Evolutionary conservation across 2,888 invertebrate species (phyloP).

Genomic region (Agrochola circellaris): DNA sequence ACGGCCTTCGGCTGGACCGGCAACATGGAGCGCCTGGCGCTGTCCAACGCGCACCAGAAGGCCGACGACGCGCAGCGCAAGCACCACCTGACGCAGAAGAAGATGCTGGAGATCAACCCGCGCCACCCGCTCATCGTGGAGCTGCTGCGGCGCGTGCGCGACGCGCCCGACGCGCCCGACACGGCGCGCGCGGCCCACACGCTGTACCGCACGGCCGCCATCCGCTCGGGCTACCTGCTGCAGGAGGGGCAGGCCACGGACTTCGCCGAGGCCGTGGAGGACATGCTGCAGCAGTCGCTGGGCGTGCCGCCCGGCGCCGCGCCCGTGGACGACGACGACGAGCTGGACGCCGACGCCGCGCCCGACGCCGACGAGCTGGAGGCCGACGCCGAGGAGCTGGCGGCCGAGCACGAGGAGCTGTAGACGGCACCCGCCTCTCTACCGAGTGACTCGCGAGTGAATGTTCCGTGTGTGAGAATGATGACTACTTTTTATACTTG

Average conservation of each 20-base stretch:
- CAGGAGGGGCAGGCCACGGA: slow-evolving; percentile 91
- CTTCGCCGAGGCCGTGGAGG: slow-evolving; percentile 97
- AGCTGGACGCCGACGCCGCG: slow-evolving; percentile 71
- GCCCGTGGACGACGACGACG: slow-evolving; percentile 74
- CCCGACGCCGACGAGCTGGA: slow-evolving; percentile 29
- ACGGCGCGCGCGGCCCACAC: slow-evolving; percentile 94
- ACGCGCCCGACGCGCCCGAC: slow-evolving; percentile 95
- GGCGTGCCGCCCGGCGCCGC: slow-evolving; percentile 94
- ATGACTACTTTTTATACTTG: slow-evolving; percentile 62
- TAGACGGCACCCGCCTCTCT: neutral
- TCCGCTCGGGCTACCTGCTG: slow-evolving; percentile 96
- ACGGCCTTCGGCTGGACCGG: slow-evolving; percentile 99
- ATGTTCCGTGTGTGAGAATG: slow-evolving; percentile 34
- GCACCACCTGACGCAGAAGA: slow-evolving; percentile 98
- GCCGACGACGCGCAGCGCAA: slow-evolving; percentile 96
- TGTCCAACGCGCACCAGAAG: slow-evolving; percentile 99
- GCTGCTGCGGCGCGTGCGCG: slow-evolving; percentile 95
- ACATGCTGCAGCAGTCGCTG: slow-evolving; percentile 95
- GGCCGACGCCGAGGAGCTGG: slow-evolving; percentile 24
- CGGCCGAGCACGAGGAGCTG: slow-evolving; percentile 42
- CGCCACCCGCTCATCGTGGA: slow-evolving; percentile 98
- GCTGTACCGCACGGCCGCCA: slow-evolving; percentile 96
- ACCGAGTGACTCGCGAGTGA: slow-evolving; percentile 75
- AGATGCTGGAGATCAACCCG: slow-evolving; percentile 99
- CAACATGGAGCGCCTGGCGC: slow-evolving; percentile 99